Conservation (phyloP, 92 coral and sea anemone genomes). For the Zoanthus sociatus region DNA sequence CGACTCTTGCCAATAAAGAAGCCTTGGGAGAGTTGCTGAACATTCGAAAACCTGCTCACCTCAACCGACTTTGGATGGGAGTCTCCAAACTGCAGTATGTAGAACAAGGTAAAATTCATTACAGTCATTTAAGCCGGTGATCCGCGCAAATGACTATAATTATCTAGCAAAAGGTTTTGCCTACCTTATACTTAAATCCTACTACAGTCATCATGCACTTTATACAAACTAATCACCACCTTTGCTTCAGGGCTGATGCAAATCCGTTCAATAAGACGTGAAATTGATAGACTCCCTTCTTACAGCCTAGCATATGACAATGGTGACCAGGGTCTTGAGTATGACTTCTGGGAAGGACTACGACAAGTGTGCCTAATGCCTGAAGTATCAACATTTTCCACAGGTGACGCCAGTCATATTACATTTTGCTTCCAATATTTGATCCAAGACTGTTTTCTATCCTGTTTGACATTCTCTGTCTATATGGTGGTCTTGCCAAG, state of each 20-base stretch:
- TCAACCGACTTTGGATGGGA: constrained; percentile 45
- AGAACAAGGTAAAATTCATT: constrained; percentile 1
- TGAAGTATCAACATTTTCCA: constrained; percentile 29
- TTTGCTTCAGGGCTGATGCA: constrained; percentile 9
- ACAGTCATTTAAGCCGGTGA: background rate
- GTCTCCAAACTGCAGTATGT: constrained; percentile 33
- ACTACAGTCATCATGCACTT: no score
- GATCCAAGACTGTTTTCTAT: background rate
- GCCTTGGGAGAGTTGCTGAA: constrained; percentile 27
- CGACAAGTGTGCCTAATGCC: constrained; percentile 42
- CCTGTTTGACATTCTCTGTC: no score
- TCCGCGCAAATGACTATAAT: no score
- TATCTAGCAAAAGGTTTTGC: no score
- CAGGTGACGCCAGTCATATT: constrained; percentile 3
- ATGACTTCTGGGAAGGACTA: constrained; percentile 40
- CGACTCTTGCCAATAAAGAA: constrained; percentile 26
- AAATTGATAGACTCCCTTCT: constrained; percentile 23
- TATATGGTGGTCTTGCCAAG: no score
- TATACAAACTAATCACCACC: no score
- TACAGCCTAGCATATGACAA: constrained; percentile 23
- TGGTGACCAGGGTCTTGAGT: constrained; percentile 37
- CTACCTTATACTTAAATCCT: no score
- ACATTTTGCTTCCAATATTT: background rate
- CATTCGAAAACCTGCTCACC: constrained; percentile 44
- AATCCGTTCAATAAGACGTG: constrained; percentile 39